Conservation (phyloP, 2,113 vertebrate genomes). For the Corvus moneduloides region DNA sequence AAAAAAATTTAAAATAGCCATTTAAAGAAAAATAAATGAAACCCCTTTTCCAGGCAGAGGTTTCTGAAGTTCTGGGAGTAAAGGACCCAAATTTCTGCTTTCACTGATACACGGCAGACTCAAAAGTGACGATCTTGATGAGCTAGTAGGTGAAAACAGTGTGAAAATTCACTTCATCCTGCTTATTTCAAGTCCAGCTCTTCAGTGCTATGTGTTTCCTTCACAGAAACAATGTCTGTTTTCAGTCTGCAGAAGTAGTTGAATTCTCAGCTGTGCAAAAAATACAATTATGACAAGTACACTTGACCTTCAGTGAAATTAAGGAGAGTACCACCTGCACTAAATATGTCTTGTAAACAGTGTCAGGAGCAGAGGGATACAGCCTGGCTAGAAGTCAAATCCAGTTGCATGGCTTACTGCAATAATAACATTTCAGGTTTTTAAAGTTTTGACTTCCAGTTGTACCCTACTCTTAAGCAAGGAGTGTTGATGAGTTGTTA, state of each 20-base stretch:
- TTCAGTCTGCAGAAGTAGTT: slow-evolving; percentile 18
- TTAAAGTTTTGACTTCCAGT: slow-evolving; percentile 12
- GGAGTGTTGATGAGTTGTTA: slow-evolving; percentile 17
- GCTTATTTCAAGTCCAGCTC: neutral
- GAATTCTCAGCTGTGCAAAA: slow-evolving; percentile 59
- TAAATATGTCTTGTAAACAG: slow-evolving; percentile 44
- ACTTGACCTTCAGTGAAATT: slow-evolving; percentile 57
- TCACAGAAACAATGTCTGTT: slow-evolving; percentile 36
- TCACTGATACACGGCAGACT: neutral
- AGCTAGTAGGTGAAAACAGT: neutral
- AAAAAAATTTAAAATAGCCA: neutral
- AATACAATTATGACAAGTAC: slow-evolving; percentile 56
- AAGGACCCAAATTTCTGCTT: neutral
- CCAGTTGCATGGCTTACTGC: neutral
- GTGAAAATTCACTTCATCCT: neutral
- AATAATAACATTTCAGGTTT: neutral
- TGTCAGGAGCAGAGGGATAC: neutral
- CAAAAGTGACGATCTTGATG: neutral
- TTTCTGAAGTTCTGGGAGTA: neutral
- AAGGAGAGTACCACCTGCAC: slow-evolving; percentile 55
- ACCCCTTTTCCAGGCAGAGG: neutral
- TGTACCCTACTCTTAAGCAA: neutral
- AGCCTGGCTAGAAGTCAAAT: slow-evolving; percentile 27
- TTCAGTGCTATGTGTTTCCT: neutral
- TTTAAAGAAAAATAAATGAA: neutral